These are phyloP conservation scores for Harmothoe impar DNA, from an alignment of 2,888 invertebrate genomes.

Conservation along the genomic window DNA sequence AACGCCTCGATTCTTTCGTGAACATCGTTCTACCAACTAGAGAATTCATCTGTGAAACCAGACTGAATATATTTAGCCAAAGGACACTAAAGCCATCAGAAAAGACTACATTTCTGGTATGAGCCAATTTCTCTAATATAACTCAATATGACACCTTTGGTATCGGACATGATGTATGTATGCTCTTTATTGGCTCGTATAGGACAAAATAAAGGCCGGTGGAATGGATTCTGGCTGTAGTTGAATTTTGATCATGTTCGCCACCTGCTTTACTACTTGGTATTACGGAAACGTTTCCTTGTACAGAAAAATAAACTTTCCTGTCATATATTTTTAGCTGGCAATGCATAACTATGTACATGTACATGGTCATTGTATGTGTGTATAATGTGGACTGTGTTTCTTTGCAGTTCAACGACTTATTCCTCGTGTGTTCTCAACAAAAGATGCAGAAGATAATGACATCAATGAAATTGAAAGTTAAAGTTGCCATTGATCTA, in stretches of 20 bases:
- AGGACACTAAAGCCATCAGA: conserved; percentile 9
- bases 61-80: conserved; percentile 1
- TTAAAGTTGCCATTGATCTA: conserved; percentile 30
- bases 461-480: conserved; percentile 51
- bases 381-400: no score
- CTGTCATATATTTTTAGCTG: no score
- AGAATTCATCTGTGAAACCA: conserved; percentile 43
- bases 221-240: no score
- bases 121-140: neutral
- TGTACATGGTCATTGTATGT: no score
- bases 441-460: conserved; percentile 57
- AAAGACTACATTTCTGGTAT: conserved; percentile 40
- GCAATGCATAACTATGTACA: no score
- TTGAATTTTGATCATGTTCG: no score
- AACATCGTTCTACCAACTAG: conserved; percentile 52
- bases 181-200: neutral
- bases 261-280: no score
- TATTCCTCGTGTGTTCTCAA: conserved; percentile 59
- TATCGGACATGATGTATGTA: no score
- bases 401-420: conserved; percentile 65
- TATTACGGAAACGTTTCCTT: no score
- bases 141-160: no score
- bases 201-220: neutral
- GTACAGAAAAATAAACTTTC: no score
- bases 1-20: conserved; percentile 22